Evolutionary conservation across 2,113 vertebrate species (phyloP).

Genomic region (Butastur rufipennis): DNA sequence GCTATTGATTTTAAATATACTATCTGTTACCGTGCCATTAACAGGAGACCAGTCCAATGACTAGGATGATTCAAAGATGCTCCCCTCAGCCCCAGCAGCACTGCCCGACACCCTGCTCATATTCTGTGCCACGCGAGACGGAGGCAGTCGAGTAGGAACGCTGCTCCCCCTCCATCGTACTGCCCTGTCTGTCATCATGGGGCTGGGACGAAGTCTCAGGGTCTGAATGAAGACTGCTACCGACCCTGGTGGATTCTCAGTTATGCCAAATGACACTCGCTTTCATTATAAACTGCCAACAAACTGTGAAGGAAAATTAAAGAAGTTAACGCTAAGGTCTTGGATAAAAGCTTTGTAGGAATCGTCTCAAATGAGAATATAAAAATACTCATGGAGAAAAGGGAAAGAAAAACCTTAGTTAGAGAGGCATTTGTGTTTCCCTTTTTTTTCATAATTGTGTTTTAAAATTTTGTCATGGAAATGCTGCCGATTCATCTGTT

Average conservation of each 20-base stretch:
- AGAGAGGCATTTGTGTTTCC: not conserved
- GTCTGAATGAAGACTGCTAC: not conserved
- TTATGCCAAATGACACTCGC: fast-evolving
- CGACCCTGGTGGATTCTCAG: not conserved
- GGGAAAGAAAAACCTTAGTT: not conserved
- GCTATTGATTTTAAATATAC: not conserved
- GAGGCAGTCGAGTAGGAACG: not conserved
- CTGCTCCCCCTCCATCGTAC: fast-evolving
- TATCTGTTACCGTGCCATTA: not conserved
- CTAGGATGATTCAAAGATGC: not conserved
- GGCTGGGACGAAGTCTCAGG: not conserved
- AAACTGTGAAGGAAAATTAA: not conserved
- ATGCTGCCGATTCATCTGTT: not conserved
- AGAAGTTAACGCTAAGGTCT: not conserved
- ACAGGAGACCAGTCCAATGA: not conserved
- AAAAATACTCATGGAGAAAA: not conserved
- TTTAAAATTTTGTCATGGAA: not conserved
- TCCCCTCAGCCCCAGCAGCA: not conserved
- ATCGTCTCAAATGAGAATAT: not conserved
- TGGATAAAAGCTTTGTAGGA: not conserved
- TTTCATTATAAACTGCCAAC: not conserved
- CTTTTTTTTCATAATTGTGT: not conserved
- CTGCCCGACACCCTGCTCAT: not conserved
- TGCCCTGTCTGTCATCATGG: not conserved
- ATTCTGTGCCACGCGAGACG: fast-evolving